Conservation (phyloP, 2,888 invertebrate species). For the Deroplatys truncata region DNA sequence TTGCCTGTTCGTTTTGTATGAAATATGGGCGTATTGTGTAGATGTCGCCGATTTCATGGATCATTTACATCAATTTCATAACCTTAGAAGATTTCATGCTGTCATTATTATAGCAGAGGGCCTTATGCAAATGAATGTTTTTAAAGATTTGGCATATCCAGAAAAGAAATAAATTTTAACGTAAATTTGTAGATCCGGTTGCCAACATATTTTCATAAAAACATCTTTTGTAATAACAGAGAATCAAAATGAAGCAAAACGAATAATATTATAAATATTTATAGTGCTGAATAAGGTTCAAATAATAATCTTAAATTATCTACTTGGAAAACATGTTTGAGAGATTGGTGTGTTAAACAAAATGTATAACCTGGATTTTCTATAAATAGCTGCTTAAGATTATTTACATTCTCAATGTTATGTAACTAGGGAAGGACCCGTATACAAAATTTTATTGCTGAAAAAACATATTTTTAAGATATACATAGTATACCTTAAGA, state of each 20-base stretch:
- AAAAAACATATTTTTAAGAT: too few species aligned
- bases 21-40: neutral
- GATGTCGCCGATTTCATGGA: neutral
- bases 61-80: neutral
- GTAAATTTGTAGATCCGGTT: neutral
- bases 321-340: too few species aligned
- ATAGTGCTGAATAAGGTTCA: neutral
- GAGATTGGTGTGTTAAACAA: too few species aligned
- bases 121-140: neutral
- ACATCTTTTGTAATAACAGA: neutral
- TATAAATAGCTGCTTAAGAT: too few species aligned
- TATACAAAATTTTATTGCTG: too few species aligned
- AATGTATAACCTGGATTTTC: too few species aligned
- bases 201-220: neutral
- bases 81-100: neutral
- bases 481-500: too few species aligned
- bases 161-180: neutral
- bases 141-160: neutral
- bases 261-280: neutral
- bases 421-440: too few species aligned
- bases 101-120: neutral
- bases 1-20: neutral
- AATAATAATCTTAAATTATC: too few species aligned
- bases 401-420: too few species aligned
- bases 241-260: neutral